phyloP scores from a whole-genome alignment of 2,888 invertebrate genomes.

The Nineta flava region DNA sequence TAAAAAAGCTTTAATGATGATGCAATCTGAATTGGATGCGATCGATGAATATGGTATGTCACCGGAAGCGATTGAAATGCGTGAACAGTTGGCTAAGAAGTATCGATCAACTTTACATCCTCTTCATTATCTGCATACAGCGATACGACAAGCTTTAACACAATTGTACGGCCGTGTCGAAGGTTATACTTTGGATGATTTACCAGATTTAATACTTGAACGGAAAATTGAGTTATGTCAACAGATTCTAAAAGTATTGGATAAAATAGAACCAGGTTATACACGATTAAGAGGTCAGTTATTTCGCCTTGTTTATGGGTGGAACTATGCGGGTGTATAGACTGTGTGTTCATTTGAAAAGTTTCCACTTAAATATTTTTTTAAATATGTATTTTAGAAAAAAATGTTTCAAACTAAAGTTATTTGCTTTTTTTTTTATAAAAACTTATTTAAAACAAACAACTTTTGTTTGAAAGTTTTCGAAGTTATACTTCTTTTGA shows the following conservation, averaged over 20 bases:
- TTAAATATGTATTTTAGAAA: too few species aligned
- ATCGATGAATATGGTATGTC: conserved; percentile 41
- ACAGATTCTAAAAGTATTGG: conserved; percentile 47
- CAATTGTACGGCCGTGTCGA: conserved; percentile 66
- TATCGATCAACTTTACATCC: conserved; percentile 61
- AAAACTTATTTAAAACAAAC: too few species aligned
- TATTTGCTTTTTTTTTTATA: too few species aligned
- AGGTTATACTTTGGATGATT: conserved; percentile 51
- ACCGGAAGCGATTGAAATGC: conserved; percentile 41
- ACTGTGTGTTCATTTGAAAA: too few species aligned
- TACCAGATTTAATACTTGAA: conserved; percentile 55
- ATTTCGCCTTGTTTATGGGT: background rate
- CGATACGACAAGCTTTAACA: conserved; percentile 49
- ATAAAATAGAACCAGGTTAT: conserved; percentile 61
- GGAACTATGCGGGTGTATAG: too few species aligned
- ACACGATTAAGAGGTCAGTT: conserved; percentile 52
- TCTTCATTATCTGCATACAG: conserved; percentile 51
- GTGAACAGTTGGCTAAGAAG: conserved; percentile 44
- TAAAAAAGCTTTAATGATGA: conserved; percentile 40
- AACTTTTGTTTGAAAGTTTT: too few species aligned
- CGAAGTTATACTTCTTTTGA: too few species aligned
- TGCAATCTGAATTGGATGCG: conserved; percentile 50
- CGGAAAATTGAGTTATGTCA: conserved; percentile 60
- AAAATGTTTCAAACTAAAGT: too few species aligned
- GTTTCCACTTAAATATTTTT: too few species aligned